Evolutionary conservation across 2,888 invertebrate species (phyloP), one percentile per base, ranked within the genome.

Genomic region (Stenoptilia bipunctidactyla): DNA sequence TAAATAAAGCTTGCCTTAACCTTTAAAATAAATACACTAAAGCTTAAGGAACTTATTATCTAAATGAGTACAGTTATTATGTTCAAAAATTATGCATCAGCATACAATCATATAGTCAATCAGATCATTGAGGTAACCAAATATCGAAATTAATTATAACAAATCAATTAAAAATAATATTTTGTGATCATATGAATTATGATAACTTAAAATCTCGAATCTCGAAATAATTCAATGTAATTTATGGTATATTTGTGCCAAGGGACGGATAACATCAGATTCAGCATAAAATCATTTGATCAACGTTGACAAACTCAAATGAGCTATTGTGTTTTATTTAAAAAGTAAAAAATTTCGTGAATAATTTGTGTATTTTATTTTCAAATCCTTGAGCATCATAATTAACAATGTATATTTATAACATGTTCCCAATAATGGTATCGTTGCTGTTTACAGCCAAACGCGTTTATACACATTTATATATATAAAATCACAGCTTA

Each of bases 61-160:
- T 74, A 73, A 62, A 72, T 71, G 79, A 79, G 77, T 79, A 76
- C 75, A 71, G 68, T 75, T 76, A 79, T 82, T 77, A 79, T 79
- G 73, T 70, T 71, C 63, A 58, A 61, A 39, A 65, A 72, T 75
- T 76, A 76, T 79, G 76, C 74, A 58, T 62, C 62, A 60, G 20
- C 20, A n/a, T 10, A n/a, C 30, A 30, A 30, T 30, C 3, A 30
- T 30, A 30, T 2, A 30, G 10, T n/a, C 50, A 50, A 58, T 61
- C 61, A 62, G 61, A 63, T 62, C 62, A 49, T 52, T 30, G 68
- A 68, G 74, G 75, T 30, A 30, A 76, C 73, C 71, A 60, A 61
- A 57, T 52, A 52, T 61, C 52, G 52, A 55, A 53, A 51, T 30
- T 30, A 30, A 20, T 20, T 20, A 20, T 8, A 20, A 20, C 3